Percentiles rank a stretch among this genome's conserved stretches.
Evolutionary conservation across 2,113 vertebrate species (phyloP).

Genomic region (Oreochromis tanganicae): DNA sequence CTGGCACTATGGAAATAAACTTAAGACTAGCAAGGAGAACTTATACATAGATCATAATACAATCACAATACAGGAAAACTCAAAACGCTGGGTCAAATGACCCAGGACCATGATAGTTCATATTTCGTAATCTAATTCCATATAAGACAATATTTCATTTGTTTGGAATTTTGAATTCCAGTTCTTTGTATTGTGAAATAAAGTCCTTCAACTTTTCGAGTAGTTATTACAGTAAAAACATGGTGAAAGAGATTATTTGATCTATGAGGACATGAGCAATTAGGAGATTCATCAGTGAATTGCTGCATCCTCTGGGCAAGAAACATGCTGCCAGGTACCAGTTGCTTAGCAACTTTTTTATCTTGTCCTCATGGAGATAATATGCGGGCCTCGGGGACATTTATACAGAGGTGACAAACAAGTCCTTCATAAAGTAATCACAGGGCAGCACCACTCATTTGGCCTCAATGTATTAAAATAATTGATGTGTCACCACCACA

Average conservation of each 20-base stretch:
- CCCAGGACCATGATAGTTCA: background rate
- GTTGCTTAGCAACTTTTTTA: conserved; percentile 70
- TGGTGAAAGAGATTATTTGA: background rate
- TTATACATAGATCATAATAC: background rate
- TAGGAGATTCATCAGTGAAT: conserved; percentile 29
- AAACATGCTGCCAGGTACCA: conserved; percentile 36
- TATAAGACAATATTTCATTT: background rate
- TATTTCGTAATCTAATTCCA: background rate
- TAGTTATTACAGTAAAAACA: background rate
- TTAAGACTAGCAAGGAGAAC: background rate
- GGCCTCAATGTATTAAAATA: background rate
- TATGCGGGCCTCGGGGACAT: conserved; percentile 18
- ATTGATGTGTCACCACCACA: background rate
- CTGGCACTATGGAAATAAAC: background rate
- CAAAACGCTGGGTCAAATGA: background rate
- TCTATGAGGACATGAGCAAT: conserved; percentile 25
- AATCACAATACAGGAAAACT: background rate
- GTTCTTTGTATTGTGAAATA: background rate
- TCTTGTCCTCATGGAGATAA: conserved; percentile 15
- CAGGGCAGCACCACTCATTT: background rate
- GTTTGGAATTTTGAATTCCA: background rate
- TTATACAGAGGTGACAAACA: conserved; percentile 29
- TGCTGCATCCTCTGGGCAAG: conserved; percentile 14
- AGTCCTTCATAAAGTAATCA: background rate
- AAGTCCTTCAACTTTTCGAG: background rate